Evolutionary conservation across 2,113 vertebrate species (phyloP).

Genomic region (Galbula dea): DNA sequence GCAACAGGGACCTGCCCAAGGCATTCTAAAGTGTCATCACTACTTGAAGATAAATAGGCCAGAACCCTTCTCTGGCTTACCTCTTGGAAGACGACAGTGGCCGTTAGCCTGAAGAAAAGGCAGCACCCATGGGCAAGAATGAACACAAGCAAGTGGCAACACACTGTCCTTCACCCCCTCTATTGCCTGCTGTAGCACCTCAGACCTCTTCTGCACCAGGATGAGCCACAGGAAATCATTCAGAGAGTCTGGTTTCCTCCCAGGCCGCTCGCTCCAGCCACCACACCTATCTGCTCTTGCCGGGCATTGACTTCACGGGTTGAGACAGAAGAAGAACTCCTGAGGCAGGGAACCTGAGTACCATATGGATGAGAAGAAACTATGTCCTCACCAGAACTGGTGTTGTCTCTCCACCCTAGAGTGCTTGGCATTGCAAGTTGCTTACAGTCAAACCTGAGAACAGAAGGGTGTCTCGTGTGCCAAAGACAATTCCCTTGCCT

Average conservation of each 20-base stretch:
- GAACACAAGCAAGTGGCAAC: neutral
- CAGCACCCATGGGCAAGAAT: neutral
- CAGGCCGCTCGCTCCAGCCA: neutral
- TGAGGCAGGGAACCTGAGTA: neutral
- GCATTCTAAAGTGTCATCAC: neutral
- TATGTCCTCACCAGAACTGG: neutral
- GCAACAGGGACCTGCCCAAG: neutral
- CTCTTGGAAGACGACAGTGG: neutral
- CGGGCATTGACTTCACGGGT: neutral
- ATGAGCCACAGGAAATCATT: neutral
- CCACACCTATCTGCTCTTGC: conserved; percentile 9
- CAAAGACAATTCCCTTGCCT: neutral
- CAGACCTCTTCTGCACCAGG: conserved; percentile 8
- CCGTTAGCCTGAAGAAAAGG: neutral
- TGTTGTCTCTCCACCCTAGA: neutral
- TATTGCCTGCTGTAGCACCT: conserved; percentile 14
- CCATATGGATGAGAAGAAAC: neutral
- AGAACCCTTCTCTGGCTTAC: conserved; percentile 20
- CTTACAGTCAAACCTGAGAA: neutral
- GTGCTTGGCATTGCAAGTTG: neutral
- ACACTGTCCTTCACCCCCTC: conserved; percentile 24
- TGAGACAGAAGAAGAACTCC: neutral
- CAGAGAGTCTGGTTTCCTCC: neutral
- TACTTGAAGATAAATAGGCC: neutral
- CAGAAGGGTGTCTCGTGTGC: neutral